Conservation (phyloP, 2,888 invertebrate species). For the Bibio marci region DNA sequence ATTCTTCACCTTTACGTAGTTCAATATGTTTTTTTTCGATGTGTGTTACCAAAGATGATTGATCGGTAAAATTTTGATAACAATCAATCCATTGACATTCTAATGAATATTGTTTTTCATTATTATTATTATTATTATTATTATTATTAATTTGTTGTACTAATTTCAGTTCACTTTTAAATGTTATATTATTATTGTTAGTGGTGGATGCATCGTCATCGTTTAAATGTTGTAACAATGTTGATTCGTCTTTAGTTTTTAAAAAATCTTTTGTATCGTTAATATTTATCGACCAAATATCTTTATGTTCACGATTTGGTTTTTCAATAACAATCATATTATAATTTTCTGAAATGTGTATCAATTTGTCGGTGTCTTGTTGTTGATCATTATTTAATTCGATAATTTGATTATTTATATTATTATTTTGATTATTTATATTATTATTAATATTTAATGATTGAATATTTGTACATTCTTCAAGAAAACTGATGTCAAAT, state of each 20-base stretch:
- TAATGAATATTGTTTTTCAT: background rate
- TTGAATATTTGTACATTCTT: conserved; percentile 2
- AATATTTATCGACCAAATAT: conserved; percentile 19
- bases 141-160: background rate
- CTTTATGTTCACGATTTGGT: conserved; percentile 28
- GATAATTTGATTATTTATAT: background rate
- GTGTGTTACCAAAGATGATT: conserved; percentile 62
- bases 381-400: too few relatives aligned
- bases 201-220: too few relatives aligned
- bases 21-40: conserved; percentile 82
- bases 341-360: conserved; percentile 1
- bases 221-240: too few relatives aligned
- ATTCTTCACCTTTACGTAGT: conserved; percentile 68
- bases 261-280: conserved; percentile 5
- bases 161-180: too few relatives aligned
- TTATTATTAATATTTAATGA: conserved; percentile 1
- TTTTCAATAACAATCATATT: conserved; percentile 15
- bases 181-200: too few relatives aligned
- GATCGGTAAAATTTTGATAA: conserved; percentile 58
- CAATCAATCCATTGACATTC: conserved; percentile 77
- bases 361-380: conserved; percentile 9
- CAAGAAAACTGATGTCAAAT: conserved; percentile 7
- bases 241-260: too few relatives aligned
- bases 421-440: background rate
- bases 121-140: background rate